A percentile compares a stretch with the other conserved stretches of the same genome.
phyloP scores from a whole-genome alignment of 2,113 vertebrate genomes.

The Dermatemys mawii region DNA sequence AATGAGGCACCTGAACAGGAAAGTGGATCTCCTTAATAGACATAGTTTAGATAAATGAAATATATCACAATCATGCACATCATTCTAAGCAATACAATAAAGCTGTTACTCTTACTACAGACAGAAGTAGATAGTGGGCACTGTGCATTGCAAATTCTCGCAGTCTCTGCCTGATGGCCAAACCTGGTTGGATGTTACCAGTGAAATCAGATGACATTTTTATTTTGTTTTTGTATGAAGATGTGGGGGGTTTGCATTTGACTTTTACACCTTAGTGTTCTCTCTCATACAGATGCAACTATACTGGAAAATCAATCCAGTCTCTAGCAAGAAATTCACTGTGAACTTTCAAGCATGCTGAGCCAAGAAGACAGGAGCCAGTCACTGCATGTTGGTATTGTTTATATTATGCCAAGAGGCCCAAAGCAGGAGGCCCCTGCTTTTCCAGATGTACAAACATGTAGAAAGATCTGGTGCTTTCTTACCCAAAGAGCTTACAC shows the following conservation, averaged over 20 bases:
- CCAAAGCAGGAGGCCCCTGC: not conserved
- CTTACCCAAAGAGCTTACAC: not conserved
- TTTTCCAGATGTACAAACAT: not conserved
- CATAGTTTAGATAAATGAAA: not conserved
- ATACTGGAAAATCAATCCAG: not conserved
- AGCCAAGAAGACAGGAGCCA: not conserved
- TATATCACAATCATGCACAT: not conserved
- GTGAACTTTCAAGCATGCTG: not conserved
- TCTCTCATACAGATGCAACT: not conserved
- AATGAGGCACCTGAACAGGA: not conserved
- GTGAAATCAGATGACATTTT: not conserved
- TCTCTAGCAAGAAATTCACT: not conserved
- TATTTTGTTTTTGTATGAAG: not conserved
- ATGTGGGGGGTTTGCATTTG: not conserved
- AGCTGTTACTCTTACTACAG: not conserved
- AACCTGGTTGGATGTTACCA: not conserved
- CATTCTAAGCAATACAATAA: not conserved
- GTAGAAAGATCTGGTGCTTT: not conserved
- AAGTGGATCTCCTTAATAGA: slow-evolving; percentile 12
- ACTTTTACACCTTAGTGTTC: not conserved
- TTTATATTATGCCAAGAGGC: not conserved
- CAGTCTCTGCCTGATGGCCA: not conserved
- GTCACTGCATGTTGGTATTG: not conserved
- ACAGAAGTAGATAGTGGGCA: not conserved
- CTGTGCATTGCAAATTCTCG: not conserved